These are phyloP conservation scores for Rhinichthys klamathensis DNA, from an alignment of 2,113 vertebrate species.

Conservation along the genomic window DNA sequence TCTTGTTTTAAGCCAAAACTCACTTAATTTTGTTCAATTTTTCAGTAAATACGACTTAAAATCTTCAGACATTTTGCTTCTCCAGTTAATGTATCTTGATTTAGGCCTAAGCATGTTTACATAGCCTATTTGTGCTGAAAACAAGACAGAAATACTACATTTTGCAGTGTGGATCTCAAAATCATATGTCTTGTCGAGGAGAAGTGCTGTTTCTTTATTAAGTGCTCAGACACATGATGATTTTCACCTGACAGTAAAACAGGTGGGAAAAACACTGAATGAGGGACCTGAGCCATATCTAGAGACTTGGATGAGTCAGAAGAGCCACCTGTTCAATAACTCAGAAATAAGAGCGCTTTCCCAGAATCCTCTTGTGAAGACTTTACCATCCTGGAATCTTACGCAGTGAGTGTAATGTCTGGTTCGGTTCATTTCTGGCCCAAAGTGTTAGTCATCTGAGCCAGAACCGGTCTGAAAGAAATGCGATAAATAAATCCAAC, in stretches of 20 bases:
- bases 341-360: slow-evolving; percentile 7
- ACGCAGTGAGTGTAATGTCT: not conserved
- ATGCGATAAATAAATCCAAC: not conserved
- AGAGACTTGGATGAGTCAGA: not conserved
- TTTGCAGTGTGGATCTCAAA: not conserved
- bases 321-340: not conserved
- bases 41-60: no score
- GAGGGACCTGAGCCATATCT: not conserved
- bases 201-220: not conserved
- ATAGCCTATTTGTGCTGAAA: not conserved
- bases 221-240: not conserved
- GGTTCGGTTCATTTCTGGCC: slow-evolving; percentile 4
- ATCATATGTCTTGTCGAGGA: not conserved
- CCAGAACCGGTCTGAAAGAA: not conserved
- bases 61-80: not conserved
- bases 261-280: not conserved
- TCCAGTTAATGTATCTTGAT: not conserved
- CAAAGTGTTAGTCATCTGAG: slow-evolving; percentile 1
- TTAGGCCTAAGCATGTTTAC: not conserved
- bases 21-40: no score
- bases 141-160: not conserved
- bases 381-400: not conserved
- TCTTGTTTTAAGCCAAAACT: no score
- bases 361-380: not conserved
- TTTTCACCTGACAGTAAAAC: slow-evolving; percentile 2